Evolutionary conservation across 2,113 vertebrate genomes (phyloP).

Genomic region (Seriola quinqueradiata): DNA sequence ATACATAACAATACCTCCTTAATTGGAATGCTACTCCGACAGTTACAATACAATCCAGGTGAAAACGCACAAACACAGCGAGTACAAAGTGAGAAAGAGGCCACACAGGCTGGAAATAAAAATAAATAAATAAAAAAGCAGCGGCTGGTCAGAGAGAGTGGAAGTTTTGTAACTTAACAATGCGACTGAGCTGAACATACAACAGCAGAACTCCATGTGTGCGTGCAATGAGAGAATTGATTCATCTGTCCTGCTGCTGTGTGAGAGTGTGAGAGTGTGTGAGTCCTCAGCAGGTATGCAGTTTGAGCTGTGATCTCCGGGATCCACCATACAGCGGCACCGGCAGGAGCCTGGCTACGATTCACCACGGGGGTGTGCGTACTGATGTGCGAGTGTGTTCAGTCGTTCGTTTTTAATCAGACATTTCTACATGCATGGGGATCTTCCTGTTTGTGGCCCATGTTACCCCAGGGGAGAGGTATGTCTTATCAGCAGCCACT

Average conservation of each 20-base stretch:
- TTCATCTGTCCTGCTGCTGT: conserved; percentile 8
- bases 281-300: conserved; percentile 22
- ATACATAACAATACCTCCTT: conserved; percentile 62
- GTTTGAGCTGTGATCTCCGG: conserved; percentile 33
- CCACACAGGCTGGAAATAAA: neutral
- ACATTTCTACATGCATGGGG: conserved; percentile 19
- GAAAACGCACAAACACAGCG: conserved; percentile 8
- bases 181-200: conserved; percentile 31
- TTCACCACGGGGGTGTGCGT: conserved; percentile 8
- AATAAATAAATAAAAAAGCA: neutral
- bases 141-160: conserved; percentile 6
- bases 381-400: conserved; percentile 2
- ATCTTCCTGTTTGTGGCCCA: conserved; percentile 39
- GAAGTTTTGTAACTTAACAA: conserved; percentile 28
- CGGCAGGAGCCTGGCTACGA: conserved; percentile 17
- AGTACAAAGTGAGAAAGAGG: conserved; percentile 26
- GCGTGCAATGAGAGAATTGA: neutral
- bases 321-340: neutral
- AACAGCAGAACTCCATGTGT: conserved; percentile 26
- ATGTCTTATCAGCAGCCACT: conserved; percentile 49
- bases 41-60: conserved; percentile 48
- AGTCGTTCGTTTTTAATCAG: conserved; percentile 50
- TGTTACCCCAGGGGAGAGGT: conserved; percentile 4
- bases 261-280: neutral
- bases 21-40: conserved; percentile 66